Percentiles rank a stretch among this genome's conserved stretches.
Evolutionary conservation across 1,140 invertebrate species (phyloP).

Genomic region (Pseudobourletiella spinata): DNA sequence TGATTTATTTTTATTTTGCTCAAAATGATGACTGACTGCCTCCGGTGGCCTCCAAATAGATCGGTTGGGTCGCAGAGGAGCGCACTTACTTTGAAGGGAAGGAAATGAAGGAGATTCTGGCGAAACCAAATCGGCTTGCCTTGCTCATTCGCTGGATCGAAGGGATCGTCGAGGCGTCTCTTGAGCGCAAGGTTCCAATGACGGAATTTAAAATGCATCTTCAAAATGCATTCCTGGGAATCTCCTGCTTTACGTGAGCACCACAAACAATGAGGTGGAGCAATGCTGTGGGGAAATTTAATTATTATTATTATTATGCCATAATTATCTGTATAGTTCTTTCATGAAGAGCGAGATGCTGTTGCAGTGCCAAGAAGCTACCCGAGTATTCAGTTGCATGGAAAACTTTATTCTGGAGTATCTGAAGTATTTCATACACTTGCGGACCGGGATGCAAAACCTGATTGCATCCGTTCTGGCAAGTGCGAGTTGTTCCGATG

Average conservation of each 20-base stretch:
- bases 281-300: no score
- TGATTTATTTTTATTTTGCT: no score
- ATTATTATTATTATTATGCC: no score
- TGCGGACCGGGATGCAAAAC: background rate
- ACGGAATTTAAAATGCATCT: background rate
- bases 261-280: no score
- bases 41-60: no score
- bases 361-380: background rate
- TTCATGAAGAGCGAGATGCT: background rate
- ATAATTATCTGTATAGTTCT: no score
- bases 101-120: background rate
- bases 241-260: background rate
- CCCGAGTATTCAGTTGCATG: background rate
- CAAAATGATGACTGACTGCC: background rate
- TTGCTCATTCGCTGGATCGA: background rate
- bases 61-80: background rate
- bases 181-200: background rate
- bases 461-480: background rate
- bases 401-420: conserved; percentile 2
- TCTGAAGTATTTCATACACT: conserved; percentile 2
- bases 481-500: background rate
- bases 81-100: background rate
- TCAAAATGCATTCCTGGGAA: background rate
- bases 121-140: background rate
- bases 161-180: background rate